phyloP scores from a whole-genome alignment of 1,140 invertebrate species.

The Gryllus bimaculatus region DNA sequence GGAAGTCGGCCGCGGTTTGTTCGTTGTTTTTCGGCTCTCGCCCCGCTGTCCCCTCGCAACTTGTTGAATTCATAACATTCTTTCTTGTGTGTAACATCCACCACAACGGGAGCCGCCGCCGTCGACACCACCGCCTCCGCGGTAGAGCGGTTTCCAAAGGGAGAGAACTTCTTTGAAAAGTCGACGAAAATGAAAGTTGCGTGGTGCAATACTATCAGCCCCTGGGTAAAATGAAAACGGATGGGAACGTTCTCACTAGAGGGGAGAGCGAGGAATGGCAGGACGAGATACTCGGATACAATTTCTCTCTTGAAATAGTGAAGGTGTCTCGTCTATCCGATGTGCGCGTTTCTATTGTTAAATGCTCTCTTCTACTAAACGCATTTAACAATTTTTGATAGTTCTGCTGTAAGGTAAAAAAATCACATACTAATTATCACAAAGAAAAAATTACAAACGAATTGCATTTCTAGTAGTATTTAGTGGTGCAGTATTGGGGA shows the following conservation, averaged over 20 bases:
- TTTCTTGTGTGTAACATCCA: background rate
- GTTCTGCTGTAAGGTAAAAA: too few species aligned
- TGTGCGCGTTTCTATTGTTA: too few species aligned
- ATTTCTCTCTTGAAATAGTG: too few species aligned
- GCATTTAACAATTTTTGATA: too few species aligned
- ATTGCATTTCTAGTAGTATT: too few species aligned
- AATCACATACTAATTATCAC: too few species aligned
- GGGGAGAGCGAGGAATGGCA: background rate
- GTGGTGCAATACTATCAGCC: background rate
- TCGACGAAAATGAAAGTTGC: background rate
- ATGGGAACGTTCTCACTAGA: background rate
- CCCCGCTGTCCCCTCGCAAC: background rate
- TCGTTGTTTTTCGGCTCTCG: background rate
- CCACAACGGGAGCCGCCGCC: background rate
- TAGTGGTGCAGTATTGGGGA: too few species aligned
- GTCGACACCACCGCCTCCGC: background rate
- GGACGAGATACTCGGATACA: too few species aligned
- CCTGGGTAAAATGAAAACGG: background rate
- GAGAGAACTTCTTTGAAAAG: background rate
- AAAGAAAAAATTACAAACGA: too few species aligned
- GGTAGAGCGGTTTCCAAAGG: background rate
- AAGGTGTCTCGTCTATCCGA: too few species aligned
- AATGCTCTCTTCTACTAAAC: too few species aligned
- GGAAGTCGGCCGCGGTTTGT: background rate
- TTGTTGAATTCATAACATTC: constrained; percentile 1